Evolutionary conservation across 2,113 vertebrate species (phyloP), one percentile per base, ranked within the genome.

Genomic region (Barnardius zonarius): DNA sequence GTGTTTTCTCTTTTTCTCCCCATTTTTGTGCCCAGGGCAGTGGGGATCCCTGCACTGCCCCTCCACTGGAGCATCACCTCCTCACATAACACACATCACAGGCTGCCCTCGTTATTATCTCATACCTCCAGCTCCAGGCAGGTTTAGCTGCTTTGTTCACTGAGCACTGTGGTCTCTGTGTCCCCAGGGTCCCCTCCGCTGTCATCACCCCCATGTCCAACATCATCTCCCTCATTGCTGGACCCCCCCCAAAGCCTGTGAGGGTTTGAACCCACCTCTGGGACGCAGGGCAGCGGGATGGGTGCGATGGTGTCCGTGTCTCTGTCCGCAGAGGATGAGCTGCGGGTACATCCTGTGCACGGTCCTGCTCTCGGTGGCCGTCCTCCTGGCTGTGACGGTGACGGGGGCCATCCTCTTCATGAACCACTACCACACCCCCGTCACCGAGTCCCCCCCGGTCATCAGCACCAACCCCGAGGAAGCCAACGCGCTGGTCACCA

Each of bases 391-490:
- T 0, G 98, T 99, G 89, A 99, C 98, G 0, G 98, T 99, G 33
- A 99, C 99, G 0, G 98, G 99, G 2, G 98, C 98, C 23, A 98
- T 99, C 97, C 98, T 99, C 91, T 99, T 99, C 96, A 99, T 99
- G 98, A 99, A 99, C 95, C 99, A 99, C 86, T 98, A 98, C 94
- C 99, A 98, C 90, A 93, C 97, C 0, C 97, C 97, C 0, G 98
- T 98, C 97, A 99, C 99, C 0, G 99, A 99, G 78, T 97, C 97
- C 0, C 98, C 99, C 0, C 99, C 99, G 0, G 93, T 99, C 59
- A 99, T 99, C 97, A 99, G 98, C 95, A 99, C 99, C 67, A 99
- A 99, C 91, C 98, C 99, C 4, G 98, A 99, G 3, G 98, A 99
- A 35, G 91, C 97, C 96, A 98, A 99, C 2, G 99, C 99, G 4